Base-by-base conservation (phyloP, 1,140 invertebrate species). In the Drosophila pectinifera region DNA sequence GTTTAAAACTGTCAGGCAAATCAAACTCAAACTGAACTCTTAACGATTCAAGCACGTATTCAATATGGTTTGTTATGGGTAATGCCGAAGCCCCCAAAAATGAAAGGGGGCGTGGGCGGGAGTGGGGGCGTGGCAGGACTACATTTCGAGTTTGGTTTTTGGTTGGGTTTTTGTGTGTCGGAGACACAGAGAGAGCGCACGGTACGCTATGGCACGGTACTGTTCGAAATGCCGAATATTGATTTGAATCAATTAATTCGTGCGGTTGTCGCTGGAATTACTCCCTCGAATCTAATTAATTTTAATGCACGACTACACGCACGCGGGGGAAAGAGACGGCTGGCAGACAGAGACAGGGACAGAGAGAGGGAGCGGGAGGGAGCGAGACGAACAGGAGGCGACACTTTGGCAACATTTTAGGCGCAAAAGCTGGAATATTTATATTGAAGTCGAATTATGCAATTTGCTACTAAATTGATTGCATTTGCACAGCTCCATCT, bases 241-340 rank as follows among this genome's bases (percentile, higher is more conserved):
- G 90, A 92, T 92, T 92, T 91, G 91, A 92, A 92, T 92, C 91
- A 92, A 92, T 92, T 92, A 92, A 91, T 91, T 92, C 88, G 86
- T 92, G 91, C 80, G 91, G 91, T 91, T 86, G 83, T 80, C 80
- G 83, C 80, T 91, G 79, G 88, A 90, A 92, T 92, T 90, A 90
- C 84, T 91, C 85, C 91, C 88, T 91, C 85, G 91, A 91, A 92
- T 92, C 91, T 92, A 92, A 92, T 92, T 92, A 92, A 92, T 92
- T 92, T 92, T 92, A 92, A 91, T 92, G 91, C 91, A 84, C 90
- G 75, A 86, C 73, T 83, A 86, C 82, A 91, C 69, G 62, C 74
- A 61, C 43, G 63, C 11, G 58, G 0, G 14, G 22, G 61, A 67
- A 7, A 45, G 64, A 67, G 62, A 67, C 11, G n/a, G 43, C 5